Conservation (phyloP, 2,113 vertebrate species). For the Paradisaea rubra region DNA sequence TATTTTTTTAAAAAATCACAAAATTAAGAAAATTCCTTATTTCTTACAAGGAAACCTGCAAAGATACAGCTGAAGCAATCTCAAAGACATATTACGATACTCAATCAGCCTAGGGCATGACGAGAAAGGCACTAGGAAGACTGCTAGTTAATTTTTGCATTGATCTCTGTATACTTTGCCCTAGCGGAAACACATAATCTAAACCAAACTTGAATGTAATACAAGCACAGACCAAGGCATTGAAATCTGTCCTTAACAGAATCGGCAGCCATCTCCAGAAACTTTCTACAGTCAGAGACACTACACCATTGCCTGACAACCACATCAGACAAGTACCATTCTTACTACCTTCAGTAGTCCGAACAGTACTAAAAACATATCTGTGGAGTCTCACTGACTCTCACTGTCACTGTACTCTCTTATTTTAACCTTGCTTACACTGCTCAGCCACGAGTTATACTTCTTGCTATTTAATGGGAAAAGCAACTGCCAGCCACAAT, state of each 20-base stretch:
- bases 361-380: fast-evolving
- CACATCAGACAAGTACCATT: background rate
- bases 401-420: background rate
- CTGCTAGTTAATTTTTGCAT: background rate
- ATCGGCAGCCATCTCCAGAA: background rate
- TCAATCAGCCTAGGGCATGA: background rate
- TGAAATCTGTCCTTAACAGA: background rate
- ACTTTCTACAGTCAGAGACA: background rate
- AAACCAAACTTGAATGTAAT: background rate
- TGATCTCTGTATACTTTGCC: background rate
- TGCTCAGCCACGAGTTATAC: background rate
- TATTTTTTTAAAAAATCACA: fast-evolving
- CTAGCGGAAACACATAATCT: background rate
- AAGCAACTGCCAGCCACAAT: background rate
- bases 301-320: fast-evolving
- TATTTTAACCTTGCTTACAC: background rate
- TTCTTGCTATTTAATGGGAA: background rate
- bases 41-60: background rate
- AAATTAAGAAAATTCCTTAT: background rate
- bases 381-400: background rate
- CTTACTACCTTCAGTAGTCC: background rate
- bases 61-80: background rate
- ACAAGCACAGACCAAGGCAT: background rate
- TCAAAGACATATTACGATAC: background rate
- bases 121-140: background rate